Base-by-base conservation (phyloP, 1,140 invertebrate genomes). In the Lepidurus packardi region DNA sequence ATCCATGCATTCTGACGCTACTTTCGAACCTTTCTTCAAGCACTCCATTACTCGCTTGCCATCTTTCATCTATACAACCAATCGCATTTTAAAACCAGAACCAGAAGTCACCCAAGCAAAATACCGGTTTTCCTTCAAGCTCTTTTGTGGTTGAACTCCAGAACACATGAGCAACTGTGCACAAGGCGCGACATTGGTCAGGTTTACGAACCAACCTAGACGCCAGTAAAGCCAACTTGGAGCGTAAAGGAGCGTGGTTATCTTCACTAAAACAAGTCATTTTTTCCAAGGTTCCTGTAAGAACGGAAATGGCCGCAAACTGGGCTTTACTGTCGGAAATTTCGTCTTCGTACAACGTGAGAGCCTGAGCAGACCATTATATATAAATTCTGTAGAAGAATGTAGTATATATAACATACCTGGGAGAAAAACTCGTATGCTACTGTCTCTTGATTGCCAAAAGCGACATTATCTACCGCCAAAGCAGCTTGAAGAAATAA, bases 351-450 rank as follows among this genome's bases (percentile, higher is more conserved):
- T 99, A 99, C 75, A 99, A 87, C 0, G 96, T 96, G 85, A 99
- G 98, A 0, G 96, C 96, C 89, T 92, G 81, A 41, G 82, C 83
- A 80, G 45, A 34, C 21, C 79, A 44, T 53, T 43, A 75, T 25
- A 79, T 4, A 34, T 34, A 42, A 13, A 42, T 24, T 77, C 16
- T 75, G 42, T 7, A 47, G 43, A 45, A 76, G 11, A 47, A 2
- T 16, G 21, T 75, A 21, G 79, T 13, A 34, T 65, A 77, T 82
- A 42, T 53, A 42, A 78, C 81, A 82, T 82, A 92, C 92, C 86
- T 98, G 97, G 41, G 97, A 98, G 83, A 99, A 92, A 83, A 98
- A 99, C 85, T 99, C 98, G 86, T 99, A 99, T 0, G 97, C 96
- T 0, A 99, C 92, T 53, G 95, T 94, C 86, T 98, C 96, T 84